Base-by-base conservation (phyloP, 2,797 vertebrate genomes). In the Gymnoscopelus braueri region DNA sequence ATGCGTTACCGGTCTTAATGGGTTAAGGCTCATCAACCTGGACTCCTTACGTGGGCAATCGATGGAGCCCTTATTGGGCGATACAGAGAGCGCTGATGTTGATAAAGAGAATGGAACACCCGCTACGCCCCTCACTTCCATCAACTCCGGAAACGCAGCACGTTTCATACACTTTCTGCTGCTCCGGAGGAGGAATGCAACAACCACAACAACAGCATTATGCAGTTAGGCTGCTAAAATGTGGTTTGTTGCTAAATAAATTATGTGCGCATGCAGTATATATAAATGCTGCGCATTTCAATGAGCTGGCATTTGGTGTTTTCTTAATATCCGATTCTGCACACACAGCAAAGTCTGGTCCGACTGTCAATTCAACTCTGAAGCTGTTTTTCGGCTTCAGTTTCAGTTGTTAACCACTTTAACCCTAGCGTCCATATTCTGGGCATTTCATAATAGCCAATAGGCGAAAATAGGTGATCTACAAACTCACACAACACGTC, bases 1-100 rank as follows among this genome's bases (percentile, higher is more conserved):
- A n/a, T n/a, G n/a, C n/a, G n/a, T n/a, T n/a, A n/a, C n/a, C n/a
- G n/a, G n/a, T n/a, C n/a, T n/a, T n/a, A n/a, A n/a, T n/a, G n/a
- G n/a, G n/a, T n/a, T n/a, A 66, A 69, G 77, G 71, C 74, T 84
- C 67, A 78, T 86, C 77, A 87, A 74, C 58, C 65, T 71, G 82
- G 67, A 62, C 71, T 75, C 74, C 51, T 65, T 71, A 73, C 12
- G 71, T 75, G 71, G 71, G 54, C 67, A 69, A 88, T 89, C 77
- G 29, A 87, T 88, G 77, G 52, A 61, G 67, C 23, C 48, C 67
- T 86, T 74, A 79, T 72, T 74, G 70, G 63, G 35, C 15, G 47
- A 80, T 82, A 80, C 78, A 84, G 72, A 71, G 48, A 65, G 67
- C 57, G 4, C 68, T 72, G 63, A 58, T 60, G 35, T 72, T 76